A percentile compares a stretch with the other conserved stretches of the same genome.
Evolutionary conservation across 2,113 vertebrate species (phyloP).

Genomic region (Paracanthobrama guichenoti): DNA sequence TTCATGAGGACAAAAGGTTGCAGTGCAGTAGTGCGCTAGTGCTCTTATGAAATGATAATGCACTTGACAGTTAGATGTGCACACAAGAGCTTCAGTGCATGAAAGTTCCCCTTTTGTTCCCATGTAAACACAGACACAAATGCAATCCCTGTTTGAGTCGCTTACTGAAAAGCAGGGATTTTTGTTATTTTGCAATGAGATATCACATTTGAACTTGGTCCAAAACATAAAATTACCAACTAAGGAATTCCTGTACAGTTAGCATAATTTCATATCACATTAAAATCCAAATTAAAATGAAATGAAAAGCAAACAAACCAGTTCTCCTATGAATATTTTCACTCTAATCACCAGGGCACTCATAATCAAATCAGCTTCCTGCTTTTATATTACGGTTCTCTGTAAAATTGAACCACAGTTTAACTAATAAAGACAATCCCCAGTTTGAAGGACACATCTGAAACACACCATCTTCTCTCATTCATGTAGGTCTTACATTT

Average conservation of each 20-base stretch:
- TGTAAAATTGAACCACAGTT: neutral
- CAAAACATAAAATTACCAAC: neutral
- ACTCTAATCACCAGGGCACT: neutral
- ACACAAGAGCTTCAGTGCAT: neutral
- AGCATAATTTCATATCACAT: constrained; percentile 2
- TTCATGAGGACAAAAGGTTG: constrained; percentile 28
- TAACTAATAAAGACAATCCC: neutral
- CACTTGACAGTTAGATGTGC: constrained; percentile 1
- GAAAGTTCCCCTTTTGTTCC: neutral
- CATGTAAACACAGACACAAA: neutral
- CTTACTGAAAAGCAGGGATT: neutral
- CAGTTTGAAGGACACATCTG: neutral
- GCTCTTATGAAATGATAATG: constrained; percentile 28
- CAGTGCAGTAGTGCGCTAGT: neutral
- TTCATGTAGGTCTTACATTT: neutral
- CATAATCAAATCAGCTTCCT: neutral
- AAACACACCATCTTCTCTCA: neutral
- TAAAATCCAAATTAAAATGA: neutral
- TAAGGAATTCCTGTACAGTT: neutral
- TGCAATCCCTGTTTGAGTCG: neutral
- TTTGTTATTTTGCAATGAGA: neutral
- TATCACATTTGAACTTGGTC: neutral
- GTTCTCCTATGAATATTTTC: neutral
- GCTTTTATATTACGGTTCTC: neutral
- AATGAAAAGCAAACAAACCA: neutral